Base-by-base conservation (phyloP, 2,113 vertebrate species). In the Xiphophorus couchianus region DNA sequence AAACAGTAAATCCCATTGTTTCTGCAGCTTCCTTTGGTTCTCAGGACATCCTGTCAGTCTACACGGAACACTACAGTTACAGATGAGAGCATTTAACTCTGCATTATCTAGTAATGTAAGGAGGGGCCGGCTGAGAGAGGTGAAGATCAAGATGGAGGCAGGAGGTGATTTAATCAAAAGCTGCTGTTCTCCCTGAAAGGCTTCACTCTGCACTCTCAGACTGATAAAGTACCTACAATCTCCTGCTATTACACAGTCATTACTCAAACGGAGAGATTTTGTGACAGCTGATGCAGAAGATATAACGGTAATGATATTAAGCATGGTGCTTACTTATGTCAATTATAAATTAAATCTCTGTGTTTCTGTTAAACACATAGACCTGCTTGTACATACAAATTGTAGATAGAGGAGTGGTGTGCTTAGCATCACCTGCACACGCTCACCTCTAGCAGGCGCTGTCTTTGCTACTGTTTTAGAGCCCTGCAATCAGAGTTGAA, bases 1-100 rank as follows among this genome's bases (percentile, higher is more conserved):
- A n/a, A 92, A 93, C 83, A 93, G 86, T 88, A 81, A 86, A 88
- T 88, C 69, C 89, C 84, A 92, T 93, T 93, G 92, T 93, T 93
- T 80, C 74, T 80, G 78, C 4, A 22, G 84, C 84, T 90, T 93
- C 90, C 92, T 90, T 89, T 88, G 83, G 84, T 66, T 93, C 86
- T 90, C 85, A 83, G 86, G 84, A 92, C 84, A 86, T 93, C 90
- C 91, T 82, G 86, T 80, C 85, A 87, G 85, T 87, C 91, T 89
- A 83, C 84, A 82, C 71, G 70, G 66, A 77, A 86, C 83, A 89
- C 90, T 91, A 88, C 80, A 71, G 81, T 92, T 92, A 89, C 90
- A 84, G 69, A 87, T 81, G 82, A 89, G 77, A 88, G 83, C 80
- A 58, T 84, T 87, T 92, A 77, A 88, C 86, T 86, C 80, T 44